A percentile compares a stretch with the other conserved stretches of the same genome.
phyloP scores from a whole-genome alignment of 2,113 vertebrate species.

The Maccullochella peelii region DNA sequence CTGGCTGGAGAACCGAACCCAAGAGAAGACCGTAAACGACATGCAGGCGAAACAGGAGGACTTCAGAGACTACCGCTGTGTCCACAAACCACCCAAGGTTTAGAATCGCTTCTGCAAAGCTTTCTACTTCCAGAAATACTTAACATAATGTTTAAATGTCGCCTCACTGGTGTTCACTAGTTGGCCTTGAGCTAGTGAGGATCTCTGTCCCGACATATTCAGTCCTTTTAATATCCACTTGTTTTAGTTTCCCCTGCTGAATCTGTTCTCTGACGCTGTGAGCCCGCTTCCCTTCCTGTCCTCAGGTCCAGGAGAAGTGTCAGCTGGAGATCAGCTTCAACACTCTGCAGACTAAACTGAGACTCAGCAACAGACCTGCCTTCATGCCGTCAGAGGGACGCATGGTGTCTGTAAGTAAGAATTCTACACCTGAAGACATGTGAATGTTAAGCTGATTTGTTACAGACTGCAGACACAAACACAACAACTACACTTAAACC shows the following conservation, averaged over 20 bases:
- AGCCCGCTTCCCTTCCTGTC: background rate
- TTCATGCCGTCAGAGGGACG: conserved; percentile 97
- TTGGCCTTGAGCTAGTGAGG: background rate
- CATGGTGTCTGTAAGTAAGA: conserved; percentile 94
- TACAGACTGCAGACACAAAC: background rate
- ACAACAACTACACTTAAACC: background rate
- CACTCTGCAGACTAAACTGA: conserved; percentile 95
- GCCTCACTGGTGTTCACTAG: no score
- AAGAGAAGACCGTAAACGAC: conserved; percentile 92
- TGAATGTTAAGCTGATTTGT: background rate
- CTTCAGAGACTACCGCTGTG: conserved; percentile 92
- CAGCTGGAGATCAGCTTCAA: conserved; percentile 99
- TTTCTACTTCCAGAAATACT: background rate
- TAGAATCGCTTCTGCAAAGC: background rate
- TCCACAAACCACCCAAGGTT: conserved; percentile 94
- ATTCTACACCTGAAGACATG: background rate
- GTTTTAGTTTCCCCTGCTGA: background rate
- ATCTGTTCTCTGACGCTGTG: background rate
- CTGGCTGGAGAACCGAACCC: conserved; percentile 92
- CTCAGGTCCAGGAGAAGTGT: conserved; percentile 92
- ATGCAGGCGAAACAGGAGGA: conserved; percentile 98
- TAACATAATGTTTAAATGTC: background rate
- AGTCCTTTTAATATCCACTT: background rate
- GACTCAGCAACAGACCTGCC: conserved; percentile 93
- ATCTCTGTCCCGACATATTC: background rate